Evolutionary conservation across 1,140 invertebrate genomes (phyloP).

Genomic region (Araneus ventricosus): DNA sequence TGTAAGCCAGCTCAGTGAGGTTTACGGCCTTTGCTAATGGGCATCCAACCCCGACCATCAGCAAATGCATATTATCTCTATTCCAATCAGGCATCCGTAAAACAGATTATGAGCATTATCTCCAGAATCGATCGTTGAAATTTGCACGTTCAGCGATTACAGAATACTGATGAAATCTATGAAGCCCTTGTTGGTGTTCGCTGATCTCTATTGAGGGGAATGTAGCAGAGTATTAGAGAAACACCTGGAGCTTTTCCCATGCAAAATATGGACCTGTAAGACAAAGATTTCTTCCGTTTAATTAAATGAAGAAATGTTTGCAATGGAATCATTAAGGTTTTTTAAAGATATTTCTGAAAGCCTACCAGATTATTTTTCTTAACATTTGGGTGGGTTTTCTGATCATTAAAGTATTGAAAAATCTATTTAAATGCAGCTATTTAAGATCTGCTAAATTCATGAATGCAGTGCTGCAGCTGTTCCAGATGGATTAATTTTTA

Average conservation of each 20-base stretch:
- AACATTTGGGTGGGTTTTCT: too few relatives aligned
- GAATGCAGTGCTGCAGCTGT: too few relatives aligned
- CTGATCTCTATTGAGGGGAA: neutral
- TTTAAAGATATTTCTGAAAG: neutral
- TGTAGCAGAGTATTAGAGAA: neutral
- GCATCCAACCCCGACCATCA: conserved; percentile 4
- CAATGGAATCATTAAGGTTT: neutral
- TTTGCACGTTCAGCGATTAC: conserved; percentile 1
- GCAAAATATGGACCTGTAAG: neutral
- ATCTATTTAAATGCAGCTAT: too few relatives aligned
- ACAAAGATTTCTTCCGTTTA: neutral
- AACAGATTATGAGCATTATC: conserved; percentile 40
- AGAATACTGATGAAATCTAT: neutral
- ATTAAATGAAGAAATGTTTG: neutral
- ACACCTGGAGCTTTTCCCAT: neutral
- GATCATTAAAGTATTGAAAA: too few relatives aligned
- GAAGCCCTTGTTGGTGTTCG: neutral
- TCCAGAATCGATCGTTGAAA: neutral
- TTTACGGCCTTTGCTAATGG: conserved; percentile 9
- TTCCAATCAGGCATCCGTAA: conserved; percentile 32
- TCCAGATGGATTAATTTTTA: too few relatives aligned
- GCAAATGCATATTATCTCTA: conserved; percentile 34
- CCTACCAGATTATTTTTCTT: too few relatives aligned
- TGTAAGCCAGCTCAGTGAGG: conserved; percentile 1
- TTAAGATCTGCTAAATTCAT: too few relatives aligned